Evolutionary conservation across 2,888 invertebrate genomes (phyloP), one percentile per base, ranked within the genome.

Genomic region (Eupithecia tripunctaria): DNA sequence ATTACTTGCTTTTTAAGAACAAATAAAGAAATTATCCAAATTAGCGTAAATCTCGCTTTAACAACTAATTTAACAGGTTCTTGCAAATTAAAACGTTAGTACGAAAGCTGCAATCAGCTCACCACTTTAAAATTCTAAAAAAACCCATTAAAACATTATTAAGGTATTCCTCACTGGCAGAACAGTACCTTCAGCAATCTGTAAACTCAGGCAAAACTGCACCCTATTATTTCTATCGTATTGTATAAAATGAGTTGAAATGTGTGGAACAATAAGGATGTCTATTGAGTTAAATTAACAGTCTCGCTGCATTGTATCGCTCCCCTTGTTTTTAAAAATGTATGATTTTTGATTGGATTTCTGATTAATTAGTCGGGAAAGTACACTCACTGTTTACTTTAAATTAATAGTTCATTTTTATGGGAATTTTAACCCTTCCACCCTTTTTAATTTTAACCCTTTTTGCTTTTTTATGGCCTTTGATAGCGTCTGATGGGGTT

Each of bases 321-420:
- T 78, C 84, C 84, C 80, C 84, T 82, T 83, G 82, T 82, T 85
- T 84, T 82, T 81, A 89, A 88, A 89, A 87, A 87, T 85, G 81
- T 82, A 89, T 81, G 82, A 82, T 82, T 86, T 84, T 85, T 88
- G 86, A 89, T 89, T 89, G 87, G 84, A 80, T 88, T 89, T 85
- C 84, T 84, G 80, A 84, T 85, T 83, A 88, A 87, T 87, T 87
- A 84, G 83, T 82, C 78, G 78, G 76, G 78, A 81, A 84, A 81
- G 77, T 76, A 70, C 65, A 77, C 62, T 72, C 67, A 67, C 60
- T 70, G 79, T 76, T 79, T 76, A 59, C 64, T 75, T 70, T 60
- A 70, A 73, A 70, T 70, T 51, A 64, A 67, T 68, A 67, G 65
- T 51, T 64, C 10, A 21, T 65, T 74, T 68, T 67, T 67, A 64